Percentiles rank a stretch among this genome's conserved stretches.
phyloP scores from a whole-genome alignment of 2,113 vertebrate genomes.

The Plecotus auritus region DNA sequence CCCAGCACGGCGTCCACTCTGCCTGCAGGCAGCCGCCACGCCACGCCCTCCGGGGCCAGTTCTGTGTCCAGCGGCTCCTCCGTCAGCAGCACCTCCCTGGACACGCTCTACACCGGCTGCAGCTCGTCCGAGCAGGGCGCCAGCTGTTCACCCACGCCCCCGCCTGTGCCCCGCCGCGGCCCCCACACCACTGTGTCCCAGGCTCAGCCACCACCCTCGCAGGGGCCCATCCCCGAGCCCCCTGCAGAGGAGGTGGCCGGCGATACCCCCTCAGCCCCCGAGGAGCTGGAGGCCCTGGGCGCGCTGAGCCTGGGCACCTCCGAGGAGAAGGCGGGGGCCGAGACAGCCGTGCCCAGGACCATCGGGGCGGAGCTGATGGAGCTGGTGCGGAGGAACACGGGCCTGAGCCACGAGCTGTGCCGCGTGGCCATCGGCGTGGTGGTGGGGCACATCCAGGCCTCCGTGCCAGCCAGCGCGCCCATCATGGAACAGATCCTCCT shows the following conservation, averaged over 20 bases:
- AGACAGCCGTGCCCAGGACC: conserved; percentile 82
- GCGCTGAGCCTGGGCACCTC: conserved; percentile 74
- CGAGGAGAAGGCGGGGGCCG: conserved; percentile 70
- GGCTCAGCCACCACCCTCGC: conserved; percentile 68
- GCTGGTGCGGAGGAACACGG: conserved; percentile 95
- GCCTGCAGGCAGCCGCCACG: conserved; percentile 41
- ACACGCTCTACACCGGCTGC: conserved; percentile 89
- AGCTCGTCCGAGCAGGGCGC: conserved; percentile 84
- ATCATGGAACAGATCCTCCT: conserved; percentile 94
- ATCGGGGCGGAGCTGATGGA: conserved; percentile 95
- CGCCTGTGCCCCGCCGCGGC: conserved; percentile 91
- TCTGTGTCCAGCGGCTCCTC: conserved; percentile 83
- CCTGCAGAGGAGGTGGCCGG: neutral
- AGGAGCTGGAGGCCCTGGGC: conserved; percentile 72
- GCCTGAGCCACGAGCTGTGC: conserved; percentile 95
- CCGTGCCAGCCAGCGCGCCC: conserved; percentile 83
- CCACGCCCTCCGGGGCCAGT: conserved; percentile 70
- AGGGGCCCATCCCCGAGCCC: conserved; percentile 47
- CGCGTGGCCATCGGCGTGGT: conserved; percentile 94
- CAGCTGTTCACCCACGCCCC: conserved; percentile 90
- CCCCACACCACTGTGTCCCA: conserved; percentile 78
- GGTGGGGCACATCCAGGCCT: conserved; percentile 93
- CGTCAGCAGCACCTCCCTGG: conserved; percentile 88
- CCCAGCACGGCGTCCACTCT: neutral
- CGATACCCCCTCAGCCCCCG: neutral